phyloP scores from a whole-genome alignment of 2,113 vertebrate species.

The Indri indri region DNA sequence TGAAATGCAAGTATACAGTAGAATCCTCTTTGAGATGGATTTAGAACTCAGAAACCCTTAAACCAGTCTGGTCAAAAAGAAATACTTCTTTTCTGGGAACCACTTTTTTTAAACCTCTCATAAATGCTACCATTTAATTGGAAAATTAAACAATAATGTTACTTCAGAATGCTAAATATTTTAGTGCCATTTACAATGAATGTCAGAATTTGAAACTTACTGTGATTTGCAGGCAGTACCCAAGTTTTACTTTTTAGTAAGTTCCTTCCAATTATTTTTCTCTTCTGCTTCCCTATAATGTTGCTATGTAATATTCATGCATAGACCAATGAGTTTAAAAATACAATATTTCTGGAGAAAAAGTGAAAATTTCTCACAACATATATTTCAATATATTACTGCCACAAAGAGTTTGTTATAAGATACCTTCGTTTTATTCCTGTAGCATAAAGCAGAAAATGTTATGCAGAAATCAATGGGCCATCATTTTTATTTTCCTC shows the following conservation, averaged over 20 bases:
- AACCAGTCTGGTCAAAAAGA: neutral
- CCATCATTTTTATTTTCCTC: conserved; percentile 42
- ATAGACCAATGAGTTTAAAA: neutral
- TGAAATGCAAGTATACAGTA: neutral
- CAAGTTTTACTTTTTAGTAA: neutral
- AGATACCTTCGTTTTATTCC: conserved; percentile 13
- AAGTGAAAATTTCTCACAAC: neutral
- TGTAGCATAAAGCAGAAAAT: conserved; percentile 19
- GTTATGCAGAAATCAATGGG: neutral
- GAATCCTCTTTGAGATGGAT: neutral
- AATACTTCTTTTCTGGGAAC: neutral
- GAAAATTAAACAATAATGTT: neutral
- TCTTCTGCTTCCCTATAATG: neutral
- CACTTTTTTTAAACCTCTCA: neutral
- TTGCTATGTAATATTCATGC: neutral
- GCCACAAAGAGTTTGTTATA: neutral
- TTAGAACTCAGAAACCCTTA: neutral
- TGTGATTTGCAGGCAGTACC: neutral
- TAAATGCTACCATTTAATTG: neutral
- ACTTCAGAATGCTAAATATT: neutral
- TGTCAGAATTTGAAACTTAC: neutral
- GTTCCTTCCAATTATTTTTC: neutral
- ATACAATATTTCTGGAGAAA: neutral
- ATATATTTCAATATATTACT: neutral
- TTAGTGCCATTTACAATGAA: neutral